phyloP scores from a whole-genome alignment of 2,888 invertebrate species.

The Zygaena filipendulae region DNA sequence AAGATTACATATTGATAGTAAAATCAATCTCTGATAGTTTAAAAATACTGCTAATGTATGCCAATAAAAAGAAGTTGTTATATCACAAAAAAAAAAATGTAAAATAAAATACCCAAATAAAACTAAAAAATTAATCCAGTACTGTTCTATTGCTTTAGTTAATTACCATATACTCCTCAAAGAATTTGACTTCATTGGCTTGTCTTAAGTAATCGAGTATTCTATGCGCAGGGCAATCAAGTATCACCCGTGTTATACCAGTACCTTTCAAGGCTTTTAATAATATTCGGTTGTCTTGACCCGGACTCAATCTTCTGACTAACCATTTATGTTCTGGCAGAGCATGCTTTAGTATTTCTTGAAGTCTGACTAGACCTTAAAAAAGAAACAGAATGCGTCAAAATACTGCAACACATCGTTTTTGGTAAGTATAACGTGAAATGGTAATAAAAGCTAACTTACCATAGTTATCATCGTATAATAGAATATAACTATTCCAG shows the following conservation, averaged over 20 bases:
- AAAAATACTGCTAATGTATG: no score
- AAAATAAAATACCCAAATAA: no score
- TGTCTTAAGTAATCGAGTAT: constrained; percentile 75
- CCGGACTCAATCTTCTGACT: constrained; percentile 71
- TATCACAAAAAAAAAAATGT: constrained; percentile 1
- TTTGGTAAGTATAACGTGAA: not conserved
- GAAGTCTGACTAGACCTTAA: constrained; percentile 77
- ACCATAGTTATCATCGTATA: constrained; percentile 84
- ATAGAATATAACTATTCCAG: constrained; percentile 80
- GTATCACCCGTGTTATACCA: constrained; percentile 76
- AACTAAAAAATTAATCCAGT: no score
- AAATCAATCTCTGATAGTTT: no score
- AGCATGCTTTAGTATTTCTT: constrained; percentile 81
- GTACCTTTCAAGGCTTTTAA: constrained; percentile 79
- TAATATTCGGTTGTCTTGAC: constrained; percentile 71
- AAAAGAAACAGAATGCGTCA: not conserved
- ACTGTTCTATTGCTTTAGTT: not conserved
- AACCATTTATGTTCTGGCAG: constrained; percentile 75
- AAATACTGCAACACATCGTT: not conserved
- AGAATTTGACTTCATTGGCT: constrained; percentile 85
- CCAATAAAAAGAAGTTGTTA: no score
- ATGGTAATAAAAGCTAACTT: constrained; percentile 10
- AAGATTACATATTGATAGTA: no score
- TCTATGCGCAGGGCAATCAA: constrained; percentile 79
- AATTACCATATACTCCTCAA: constrained; percentile 81